Evolutionary conservation across 1,140 invertebrate species (phyloP), one percentile per base, ranked within the genome.

Genomic region (Batillaria attramentaria): DNA sequence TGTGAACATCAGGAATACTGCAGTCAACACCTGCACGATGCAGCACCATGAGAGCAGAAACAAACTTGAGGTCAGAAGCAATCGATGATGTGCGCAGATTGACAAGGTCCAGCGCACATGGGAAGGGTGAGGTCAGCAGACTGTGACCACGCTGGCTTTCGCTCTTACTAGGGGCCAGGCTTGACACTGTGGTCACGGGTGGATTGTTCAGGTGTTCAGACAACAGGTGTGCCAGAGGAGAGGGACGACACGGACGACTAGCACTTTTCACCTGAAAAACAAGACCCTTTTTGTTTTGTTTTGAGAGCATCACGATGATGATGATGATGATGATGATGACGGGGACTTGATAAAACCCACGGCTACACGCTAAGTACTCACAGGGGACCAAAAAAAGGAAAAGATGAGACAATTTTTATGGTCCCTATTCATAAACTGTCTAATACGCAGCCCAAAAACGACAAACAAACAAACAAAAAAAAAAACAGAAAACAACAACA

Each of bases 151-250:
- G 33, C 18, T 31, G 13, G 18, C 31, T 35, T 50, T 24, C 18
- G 24, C 39, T 35, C n/a, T n/a, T 18, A 16, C 54, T 8, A 1
- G 24, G 33, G 43, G 37, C 33, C 39, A 57, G 73, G 31, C 41
- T n/a, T 66, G 93, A 91, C 83, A 95, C 93, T 1, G 93, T 92
- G 2, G 93, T 90, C 6, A 68, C 73, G 16, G 73, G 72, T 37
- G 80, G 80, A 66, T 81, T 79, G 73, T 41, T 79, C 35, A 81
- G 50, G 68, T 79, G 77, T 46, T 69, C 42, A 1, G 77, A 75
- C 20, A 78, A 42, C 57, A 81, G 72, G 39, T 81, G 77, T 33
- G 80, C 77, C 42, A 81, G 46, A 24, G 77, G n/a, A 33, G 80
- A 81, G 5, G 77, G 80, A 18, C 72, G 72, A 42, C 80, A 81